Conservation (phyloP, 2,888 invertebrate genomes). For the Stenichneumon culpator region DNA sequence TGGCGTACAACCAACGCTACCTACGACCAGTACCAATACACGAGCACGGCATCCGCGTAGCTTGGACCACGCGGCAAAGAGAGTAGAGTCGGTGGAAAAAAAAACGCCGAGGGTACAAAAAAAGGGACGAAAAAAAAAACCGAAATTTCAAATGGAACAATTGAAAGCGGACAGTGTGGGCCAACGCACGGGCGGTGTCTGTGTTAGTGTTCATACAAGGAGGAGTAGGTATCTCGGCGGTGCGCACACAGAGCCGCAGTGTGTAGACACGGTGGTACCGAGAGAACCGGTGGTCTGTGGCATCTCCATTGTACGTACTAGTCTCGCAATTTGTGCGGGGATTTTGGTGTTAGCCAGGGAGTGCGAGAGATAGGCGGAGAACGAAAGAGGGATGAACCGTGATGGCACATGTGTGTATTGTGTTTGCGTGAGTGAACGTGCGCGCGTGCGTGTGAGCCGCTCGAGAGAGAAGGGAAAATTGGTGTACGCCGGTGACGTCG, state of each 20-base stretch:
- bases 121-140: constrained; percentile 36
- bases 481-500: constrained; percentile 44
- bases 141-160: constrained; percentile 74
- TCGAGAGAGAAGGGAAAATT: constrained; percentile 59
- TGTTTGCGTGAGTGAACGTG: constrained; percentile 5
- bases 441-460: constrained; percentile 23
- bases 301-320: constrained; percentile 64
- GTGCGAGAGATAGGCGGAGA: constrained; percentile 42
- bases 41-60: constrained; percentile 38
- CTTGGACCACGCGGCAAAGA: constrained; percentile 60
- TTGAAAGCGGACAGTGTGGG: constrained; percentile 72
- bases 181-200: constrained; percentile 15
- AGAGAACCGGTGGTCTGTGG: constrained; percentile 57
- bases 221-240: constrained; percentile 45
- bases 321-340: constrained; percentile 65
- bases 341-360: constrained; percentile 57
- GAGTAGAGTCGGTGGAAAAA: constrained; percentile 57
- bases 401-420: constrained; percentile 43
- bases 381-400: constrained; percentile 57
- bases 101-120: constrained; percentile 43
- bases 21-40: constrained; percentile 35
- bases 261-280: constrained; percentile 43
- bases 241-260: constrained; percentile 55
- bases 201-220: constrained; percentile 30
- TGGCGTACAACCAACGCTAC: constrained; percentile 54